Percentiles rank a stretch among this genome's conserved stretches.
phyloP scores from a whole-genome alignment of 1,140 invertebrate species.

The Cydia splendana region DNA sequence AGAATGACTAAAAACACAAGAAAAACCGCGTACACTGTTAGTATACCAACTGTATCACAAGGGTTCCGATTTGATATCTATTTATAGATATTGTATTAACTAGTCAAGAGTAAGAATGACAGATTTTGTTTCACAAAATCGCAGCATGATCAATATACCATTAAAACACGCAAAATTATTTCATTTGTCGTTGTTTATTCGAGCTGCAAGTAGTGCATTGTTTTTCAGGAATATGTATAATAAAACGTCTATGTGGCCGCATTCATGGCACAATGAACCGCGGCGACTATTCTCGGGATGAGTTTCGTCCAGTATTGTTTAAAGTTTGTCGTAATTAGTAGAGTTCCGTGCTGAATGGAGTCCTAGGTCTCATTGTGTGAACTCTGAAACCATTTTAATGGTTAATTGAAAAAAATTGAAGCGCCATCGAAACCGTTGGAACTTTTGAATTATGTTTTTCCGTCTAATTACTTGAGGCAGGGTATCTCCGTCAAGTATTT shows the following conservation, averaged over 20 bases:
- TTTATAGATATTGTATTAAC: too few species aligned
- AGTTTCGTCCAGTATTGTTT: conserved; percentile 79
- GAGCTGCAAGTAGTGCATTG: conserved; percentile 72
- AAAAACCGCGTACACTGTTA: too few species aligned
- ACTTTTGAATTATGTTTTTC: conserved; percentile 10
- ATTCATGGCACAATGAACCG: conserved; percentile 74
- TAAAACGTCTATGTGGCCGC: conserved; percentile 77
- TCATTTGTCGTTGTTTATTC: conserved; percentile 75
- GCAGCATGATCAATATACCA: conserved; percentile 43
- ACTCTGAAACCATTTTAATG: conserved; percentile 57
- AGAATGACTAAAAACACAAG: too few species aligned
- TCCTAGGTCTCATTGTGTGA: conserved; percentile 68
- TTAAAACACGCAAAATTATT: conserved; percentile 55
- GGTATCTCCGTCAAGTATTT: conserved; percentile 12
- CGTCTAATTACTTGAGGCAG: conserved; percentile 2
- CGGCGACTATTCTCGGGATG: conserved; percentile 72
- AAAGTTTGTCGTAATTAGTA: conserved; percentile 79
- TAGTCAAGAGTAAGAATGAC: conserved; percentile 2
- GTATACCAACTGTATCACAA: too few species aligned
- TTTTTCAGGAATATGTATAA: conserved; percentile 76
- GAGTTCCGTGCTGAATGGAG: conserved; percentile 70
- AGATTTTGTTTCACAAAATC: conserved; percentile 37
- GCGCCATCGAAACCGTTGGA: conserved; percentile 16
- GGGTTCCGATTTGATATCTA: too few species aligned
- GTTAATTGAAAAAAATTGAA: conserved; percentile 44